Conservation (phyloP, 2,888 invertebrate genomes). For the Bunonema sp. region DNA sequence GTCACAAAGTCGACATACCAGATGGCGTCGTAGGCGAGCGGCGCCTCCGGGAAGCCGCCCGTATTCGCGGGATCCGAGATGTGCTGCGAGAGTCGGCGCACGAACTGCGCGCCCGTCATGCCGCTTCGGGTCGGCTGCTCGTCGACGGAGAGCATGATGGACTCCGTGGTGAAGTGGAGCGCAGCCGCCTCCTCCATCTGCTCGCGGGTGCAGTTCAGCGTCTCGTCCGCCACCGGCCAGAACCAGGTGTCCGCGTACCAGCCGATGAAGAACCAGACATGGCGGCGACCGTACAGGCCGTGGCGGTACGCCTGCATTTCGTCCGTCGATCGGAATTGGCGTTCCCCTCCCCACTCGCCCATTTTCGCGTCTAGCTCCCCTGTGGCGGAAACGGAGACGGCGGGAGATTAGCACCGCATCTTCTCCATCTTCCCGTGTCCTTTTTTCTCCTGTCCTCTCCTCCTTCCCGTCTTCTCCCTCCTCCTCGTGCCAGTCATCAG, state of each 20-base stretch:
- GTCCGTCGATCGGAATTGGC: not conserved
- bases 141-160: slow-evolving; percentile 94
- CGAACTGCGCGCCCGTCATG: slow-evolving; percentile 56
- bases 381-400: too few species aligned
- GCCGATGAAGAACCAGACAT: slow-evolving; percentile 99
- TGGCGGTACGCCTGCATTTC: slow-evolving; percentile 60
- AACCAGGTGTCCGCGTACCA: slow-evolving; percentile 99
- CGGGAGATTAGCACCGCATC: too few species aligned
- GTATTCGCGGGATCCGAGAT: slow-evolving; percentile 69
- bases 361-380: too few species aligned
- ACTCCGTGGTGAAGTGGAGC: slow-evolving; percentile 93
- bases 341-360: too few species aligned
- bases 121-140: slow-evolving; percentile 68
- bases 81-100: slow-evolving; percentile 65
- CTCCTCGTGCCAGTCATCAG: too few species aligned
- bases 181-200: slow-evolving; percentile 86
- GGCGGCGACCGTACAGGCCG: slow-evolving; percentile 76
- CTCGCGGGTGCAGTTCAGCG: slow-evolving; percentile 75
- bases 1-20: slow-evolving; percentile 53
- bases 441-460: too few species aligned
- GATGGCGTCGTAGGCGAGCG: slow-evolving; percentile 92
- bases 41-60: slow-evolving; percentile 67
- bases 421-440: too few species aligned
- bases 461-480: too few species aligned
- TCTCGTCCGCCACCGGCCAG: slow-evolving; percentile 62